phyloP scores from a whole-genome alignment of 1,140 invertebrate species.

The Dreissena rostriformis region DNA sequence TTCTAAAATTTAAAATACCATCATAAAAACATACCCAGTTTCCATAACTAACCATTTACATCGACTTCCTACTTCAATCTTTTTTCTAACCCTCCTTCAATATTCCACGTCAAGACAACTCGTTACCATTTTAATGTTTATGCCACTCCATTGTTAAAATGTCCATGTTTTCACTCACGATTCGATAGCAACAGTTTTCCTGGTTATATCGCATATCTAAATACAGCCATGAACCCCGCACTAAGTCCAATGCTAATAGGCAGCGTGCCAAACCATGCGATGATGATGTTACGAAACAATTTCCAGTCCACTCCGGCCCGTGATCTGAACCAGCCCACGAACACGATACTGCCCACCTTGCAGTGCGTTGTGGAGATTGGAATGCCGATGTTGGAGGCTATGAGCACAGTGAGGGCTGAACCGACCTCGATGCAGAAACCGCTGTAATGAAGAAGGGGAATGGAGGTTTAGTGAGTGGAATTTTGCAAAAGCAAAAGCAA shows the following conservation, averaged over 20 bases:
- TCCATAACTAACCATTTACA: too few relatives aligned
- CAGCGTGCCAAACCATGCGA: constrained; percentile 98
- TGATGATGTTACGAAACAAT: constrained; percentile 94
- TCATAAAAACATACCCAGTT: too few relatives aligned
- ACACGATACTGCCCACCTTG: constrained; percentile 98
- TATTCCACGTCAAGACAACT: too few relatives aligned
- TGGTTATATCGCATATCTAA: not conserved
- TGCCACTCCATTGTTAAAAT: too few relatives aligned
- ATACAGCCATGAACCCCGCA: constrained; percentile 87
- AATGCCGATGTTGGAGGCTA: constrained; percentile 97
- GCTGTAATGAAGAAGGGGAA: constrained; percentile 82
- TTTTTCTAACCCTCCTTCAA: too few relatives aligned
- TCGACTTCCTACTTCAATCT: too few relatives aligned
- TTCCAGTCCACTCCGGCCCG: constrained; percentile 93
- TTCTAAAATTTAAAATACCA: too few relatives aligned
- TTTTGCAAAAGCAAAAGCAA: too few relatives aligned
- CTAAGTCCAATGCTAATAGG: constrained; percentile 93
- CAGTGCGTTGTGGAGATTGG: constrained; percentile 99
- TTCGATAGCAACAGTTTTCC: too few relatives aligned
- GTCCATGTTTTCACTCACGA: too few relatives aligned
- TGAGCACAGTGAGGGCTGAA: constrained; percentile 95
- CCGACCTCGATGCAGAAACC: constrained; percentile 98
- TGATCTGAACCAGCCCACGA: constrained; percentile 90
- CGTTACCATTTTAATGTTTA: too few relatives aligned
- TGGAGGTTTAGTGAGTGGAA: too few relatives aligned